Conservation (phyloP, 2,888 invertebrate genomes). For the Gryllus longicercus region DNA sequence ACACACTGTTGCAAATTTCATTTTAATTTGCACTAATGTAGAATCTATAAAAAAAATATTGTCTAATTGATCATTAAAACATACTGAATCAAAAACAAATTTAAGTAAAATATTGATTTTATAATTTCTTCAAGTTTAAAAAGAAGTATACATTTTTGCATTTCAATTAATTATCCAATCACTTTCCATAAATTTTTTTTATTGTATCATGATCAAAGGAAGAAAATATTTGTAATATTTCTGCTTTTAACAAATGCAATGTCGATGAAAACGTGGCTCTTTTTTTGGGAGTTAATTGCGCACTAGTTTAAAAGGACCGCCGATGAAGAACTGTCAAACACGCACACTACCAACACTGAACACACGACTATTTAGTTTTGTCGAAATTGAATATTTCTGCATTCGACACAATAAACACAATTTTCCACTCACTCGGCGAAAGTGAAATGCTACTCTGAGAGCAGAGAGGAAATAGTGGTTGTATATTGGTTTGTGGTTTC, state of each 20-base stretch:
- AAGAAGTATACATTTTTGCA: too few relatives aligned
- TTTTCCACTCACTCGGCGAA: not conserved
- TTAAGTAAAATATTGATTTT: not conserved
- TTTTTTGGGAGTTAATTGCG: too few relatives aligned
- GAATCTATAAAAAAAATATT: too few relatives aligned
- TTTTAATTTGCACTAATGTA: not conserved
- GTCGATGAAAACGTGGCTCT: too few relatives aligned
- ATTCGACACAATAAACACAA: too few relatives aligned
- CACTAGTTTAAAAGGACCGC: not conserved
- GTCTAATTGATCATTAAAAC: too few relatives aligned
- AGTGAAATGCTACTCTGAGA: not conserved
- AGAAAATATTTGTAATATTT: too few relatives aligned
- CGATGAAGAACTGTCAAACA: not conserved
- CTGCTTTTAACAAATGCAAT: too few relatives aligned
- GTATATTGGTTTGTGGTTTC: conserved; percentile 20
- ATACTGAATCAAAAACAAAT: not conserved
- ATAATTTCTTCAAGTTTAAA: not conserved
- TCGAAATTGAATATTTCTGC: not conserved
- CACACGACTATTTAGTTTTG: not conserved
- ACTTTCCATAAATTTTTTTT: too few relatives aligned
- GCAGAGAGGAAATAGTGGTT: not conserved
- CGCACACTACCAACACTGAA: conserved; percentile 7
- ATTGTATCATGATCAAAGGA: too few relatives aligned
- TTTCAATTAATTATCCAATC: too few relatives aligned
- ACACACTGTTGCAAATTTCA: not conserved